phyloP scores from a whole-genome alignment of 2,888 invertebrate genomes.

The Electrophaes corylata region DNA sequence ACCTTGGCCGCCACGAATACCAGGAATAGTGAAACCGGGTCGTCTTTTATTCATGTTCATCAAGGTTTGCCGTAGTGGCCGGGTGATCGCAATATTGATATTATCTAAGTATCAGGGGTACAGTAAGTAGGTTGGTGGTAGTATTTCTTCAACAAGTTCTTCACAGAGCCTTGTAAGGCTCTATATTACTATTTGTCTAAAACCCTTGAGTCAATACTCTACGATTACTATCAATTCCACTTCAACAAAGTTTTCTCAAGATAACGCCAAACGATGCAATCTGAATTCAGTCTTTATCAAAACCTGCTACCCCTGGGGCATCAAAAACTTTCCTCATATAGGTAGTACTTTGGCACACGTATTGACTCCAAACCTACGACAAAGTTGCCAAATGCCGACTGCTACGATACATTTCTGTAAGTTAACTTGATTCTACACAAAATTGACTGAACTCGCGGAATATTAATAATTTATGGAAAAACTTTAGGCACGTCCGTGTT shows the following conservation, averaged over 20 bases:
- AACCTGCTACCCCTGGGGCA: conserved; percentile 12
- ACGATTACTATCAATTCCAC: neutral
- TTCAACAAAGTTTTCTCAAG: conserved; percentile 3
- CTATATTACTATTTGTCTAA: neutral
- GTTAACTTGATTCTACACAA: neutral
- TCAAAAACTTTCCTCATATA: conserved; percentile 13
- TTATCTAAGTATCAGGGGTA: too few relatives aligned
- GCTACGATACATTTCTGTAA: conserved; percentile 28
- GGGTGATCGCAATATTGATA: too few relatives aligned
- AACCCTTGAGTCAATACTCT: neutral
- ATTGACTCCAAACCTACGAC: conserved; percentile 16
- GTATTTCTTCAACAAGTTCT: too few relatives aligned
- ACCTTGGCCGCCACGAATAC: too few relatives aligned
- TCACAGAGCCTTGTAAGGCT: too few relatives aligned
- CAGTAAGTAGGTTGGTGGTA: too few relatives aligned
- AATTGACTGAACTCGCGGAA: conserved; percentile 39
- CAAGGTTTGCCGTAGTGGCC: too few relatives aligned
- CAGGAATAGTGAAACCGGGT: too few relatives aligned
- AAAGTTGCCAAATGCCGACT: conserved; percentile 24
- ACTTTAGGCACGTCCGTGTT: conserved; percentile 57
- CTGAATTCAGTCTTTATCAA: conserved; percentile 21
- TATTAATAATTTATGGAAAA: conserved; percentile 64
- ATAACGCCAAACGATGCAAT: conserved; percentile 6
- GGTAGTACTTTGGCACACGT: conserved; percentile 19
- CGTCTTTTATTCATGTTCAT: too few relatives aligned